These are phyloP conservation scores for Leptopilina syphax DNA, from an alignment of 2,888 invertebrate genomes.

Conservation along the genomic window DNA sequence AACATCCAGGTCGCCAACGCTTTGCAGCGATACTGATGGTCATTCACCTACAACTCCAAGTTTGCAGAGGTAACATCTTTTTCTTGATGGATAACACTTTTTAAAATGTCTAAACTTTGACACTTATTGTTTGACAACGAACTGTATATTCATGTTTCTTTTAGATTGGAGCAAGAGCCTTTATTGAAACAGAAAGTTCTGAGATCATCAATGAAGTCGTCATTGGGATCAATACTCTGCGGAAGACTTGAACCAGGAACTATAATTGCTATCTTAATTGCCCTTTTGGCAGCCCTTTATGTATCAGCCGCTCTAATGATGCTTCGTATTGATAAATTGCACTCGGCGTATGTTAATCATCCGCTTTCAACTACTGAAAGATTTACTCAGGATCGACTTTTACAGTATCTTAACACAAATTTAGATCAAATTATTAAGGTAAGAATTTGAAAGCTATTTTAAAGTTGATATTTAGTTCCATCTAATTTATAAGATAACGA, in stretches of 20 bases:
- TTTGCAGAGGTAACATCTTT: conserved; percentile 54
- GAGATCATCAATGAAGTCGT: conserved; percentile 19
- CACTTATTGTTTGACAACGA: too few relatives aligned
- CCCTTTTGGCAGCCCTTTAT: conserved; percentile 70
- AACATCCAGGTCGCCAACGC: conserved; percentile 72
- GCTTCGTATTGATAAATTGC: conserved; percentile 72
- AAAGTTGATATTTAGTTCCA: too few relatives aligned
- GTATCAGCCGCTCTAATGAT: conserved; percentile 73
- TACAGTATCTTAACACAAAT: conserved; percentile 83
- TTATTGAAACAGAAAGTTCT: conserved; percentile 45
- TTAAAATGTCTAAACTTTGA: too few relatives aligned
- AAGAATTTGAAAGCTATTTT: conserved; percentile 53
- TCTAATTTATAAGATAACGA: too few relatives aligned
- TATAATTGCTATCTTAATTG: conserved; percentile 69
- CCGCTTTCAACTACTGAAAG: conserved; percentile 72
- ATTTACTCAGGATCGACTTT: conserved; percentile 70
- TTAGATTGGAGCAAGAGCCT: conserved; percentile 61
- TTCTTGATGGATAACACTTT: too few relatives aligned
- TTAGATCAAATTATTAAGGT: conserved; percentile 90
- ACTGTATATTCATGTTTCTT: conserved; percentile 28
- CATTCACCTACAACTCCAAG: conserved; percentile 63
- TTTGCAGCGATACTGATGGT: conserved; percentile 67
- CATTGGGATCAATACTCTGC: conserved; percentile 7
- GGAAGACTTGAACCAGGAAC: conserved; percentile 63
- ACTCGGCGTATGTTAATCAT: conserved; percentile 72